phyloP scores from a whole-genome alignment of 2,113 vertebrate species.

The Gymnobelideus leadbeateri region DNA sequence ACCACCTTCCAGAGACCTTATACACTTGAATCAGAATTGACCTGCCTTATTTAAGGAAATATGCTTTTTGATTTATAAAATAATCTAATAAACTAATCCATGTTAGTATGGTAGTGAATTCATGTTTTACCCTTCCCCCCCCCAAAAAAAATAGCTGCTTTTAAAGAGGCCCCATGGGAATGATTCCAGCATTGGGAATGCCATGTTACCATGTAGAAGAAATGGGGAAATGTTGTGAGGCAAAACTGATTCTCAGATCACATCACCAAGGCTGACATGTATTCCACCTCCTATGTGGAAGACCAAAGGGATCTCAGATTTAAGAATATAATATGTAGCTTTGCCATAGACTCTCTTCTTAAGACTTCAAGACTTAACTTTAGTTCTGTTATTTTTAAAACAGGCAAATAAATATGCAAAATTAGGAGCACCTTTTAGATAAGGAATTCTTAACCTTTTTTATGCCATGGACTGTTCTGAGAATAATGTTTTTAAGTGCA shows the following conservation, averaged over 20 bases:
- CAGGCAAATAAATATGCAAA: neutral
- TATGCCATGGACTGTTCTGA: neutral
- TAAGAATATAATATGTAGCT: conserved; percentile 28
- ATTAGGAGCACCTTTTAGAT: neutral
- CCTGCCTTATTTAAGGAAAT: neutral
- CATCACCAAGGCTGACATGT: conserved; percentile 27
- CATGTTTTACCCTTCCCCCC: neutral
- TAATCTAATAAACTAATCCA: conserved; percentile 25
- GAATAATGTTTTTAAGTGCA: neutral
- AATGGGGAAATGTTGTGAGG: neutral
- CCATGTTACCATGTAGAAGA: conserved; percentile 13
- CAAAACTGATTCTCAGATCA: conserved; percentile 34
- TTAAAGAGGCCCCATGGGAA: neutral
- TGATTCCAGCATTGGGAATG: conserved; percentile 40
- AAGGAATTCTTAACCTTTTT: neutral
- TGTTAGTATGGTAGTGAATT: conserved; percentile 12
- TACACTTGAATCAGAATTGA: neutral
- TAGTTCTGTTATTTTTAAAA: conserved; percentile 28
- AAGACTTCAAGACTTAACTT: conserved; percentile 41
- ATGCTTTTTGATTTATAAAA: neutral
- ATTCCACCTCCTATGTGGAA: neutral
- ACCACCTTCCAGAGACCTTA: conserved; percentile 17
- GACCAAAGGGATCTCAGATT: neutral
- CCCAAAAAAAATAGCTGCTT: neutral
- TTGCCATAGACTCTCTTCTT: conserved; percentile 11